Base-by-base conservation (phyloP, 2,113 vertebrate species). In the Gopherus evgoodei region DNA sequence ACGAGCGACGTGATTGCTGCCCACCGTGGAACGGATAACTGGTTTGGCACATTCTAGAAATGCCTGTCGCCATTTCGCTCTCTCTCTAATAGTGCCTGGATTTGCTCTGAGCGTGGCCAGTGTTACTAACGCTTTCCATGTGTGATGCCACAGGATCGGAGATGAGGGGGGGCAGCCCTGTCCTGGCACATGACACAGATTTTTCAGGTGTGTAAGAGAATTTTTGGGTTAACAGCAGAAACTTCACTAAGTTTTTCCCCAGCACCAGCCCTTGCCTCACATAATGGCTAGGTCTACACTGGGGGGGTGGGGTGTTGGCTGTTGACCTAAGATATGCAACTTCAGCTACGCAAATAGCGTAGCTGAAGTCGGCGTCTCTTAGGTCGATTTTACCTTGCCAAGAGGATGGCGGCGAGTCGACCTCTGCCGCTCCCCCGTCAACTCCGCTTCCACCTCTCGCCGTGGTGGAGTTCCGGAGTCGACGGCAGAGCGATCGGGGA, bases 51-150 rank as follows among this genome's bases (percentile, higher is more conserved):
- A 80, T 27, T 13, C 72, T 44, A n/a, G 72, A 82, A 44, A 75
- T 93, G 90, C 88, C 87, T 86, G 88, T 50, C 94, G 88, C 90
- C 0, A 11, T 38, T 53, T 92, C 47, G 76, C 81, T 91, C 65
- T 29, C 29, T 31, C 59, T 14, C 6, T 31, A 16, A 31, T 4
- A 31, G 59, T 11, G 21, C 11, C 1, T 17, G 31, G 49, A 72
- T 49, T 5, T 22, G n/a, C 24, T n/a, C 82, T 83, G 83, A 92
- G 53, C 84, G 95, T 24, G 27, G 95, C 57, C 47, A 81, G 0
- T 0, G 44, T 47, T 24, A 44, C 75, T 76, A 5, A 75, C 2
- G 12, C 75, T 25, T 56, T 17, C 72, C 5, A 10, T 3, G 10
- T 42, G 75, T 76, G 75, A 76, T 91, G 0, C 0, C 0, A 1